phyloP scores from a whole-genome alignment of 2,113 vertebrate species.

The Mormyrus iriodes region DNA sequence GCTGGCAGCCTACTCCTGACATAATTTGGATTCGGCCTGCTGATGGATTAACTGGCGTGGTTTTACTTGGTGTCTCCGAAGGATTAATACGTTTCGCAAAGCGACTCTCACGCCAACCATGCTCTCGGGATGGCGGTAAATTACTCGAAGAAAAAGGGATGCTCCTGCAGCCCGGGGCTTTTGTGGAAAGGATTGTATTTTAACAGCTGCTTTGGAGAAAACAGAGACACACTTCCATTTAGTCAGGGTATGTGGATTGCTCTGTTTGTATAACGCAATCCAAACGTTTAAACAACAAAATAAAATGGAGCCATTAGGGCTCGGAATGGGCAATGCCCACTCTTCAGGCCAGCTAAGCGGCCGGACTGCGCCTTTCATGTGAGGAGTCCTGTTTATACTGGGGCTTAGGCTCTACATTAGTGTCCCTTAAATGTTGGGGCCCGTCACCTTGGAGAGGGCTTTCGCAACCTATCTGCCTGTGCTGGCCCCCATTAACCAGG shows the following conservation, averaged over 20 bases:
- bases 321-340: constrained; percentile 43
- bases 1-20: not conserved
- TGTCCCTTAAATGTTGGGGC: constrained; percentile 51
- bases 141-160: constrained; percentile 41
- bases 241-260: constrained; percentile 33
- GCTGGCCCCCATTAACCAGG: constrained; percentile 44
- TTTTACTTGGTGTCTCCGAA: constrained; percentile 20
- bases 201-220: constrained; percentile 54
- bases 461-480: constrained; percentile 51
- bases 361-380: constrained; percentile 54
- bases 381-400: constrained; percentile 65
- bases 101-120: constrained; percentile 40
- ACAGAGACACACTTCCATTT: not conserved
- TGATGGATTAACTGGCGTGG: constrained; percentile 5
- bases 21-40: not conserved
- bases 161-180: constrained; percentile 41
- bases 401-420: constrained; percentile 58
- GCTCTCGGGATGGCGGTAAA: constrained; percentile 55
- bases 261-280: constrained; percentile 43
- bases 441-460: constrained; percentile 48
- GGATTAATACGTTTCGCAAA: constrained; percentile 55
- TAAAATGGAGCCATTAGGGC: constrained; percentile 46
- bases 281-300: constrained; percentile 39
- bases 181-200: constrained; percentile 51
- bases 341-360: constrained; percentile 46